These are phyloP conservation scores for Brachirus orientalis DNA, from an alignment of 2,113 vertebrate genomes.

Conservation along the genomic window DNA sequence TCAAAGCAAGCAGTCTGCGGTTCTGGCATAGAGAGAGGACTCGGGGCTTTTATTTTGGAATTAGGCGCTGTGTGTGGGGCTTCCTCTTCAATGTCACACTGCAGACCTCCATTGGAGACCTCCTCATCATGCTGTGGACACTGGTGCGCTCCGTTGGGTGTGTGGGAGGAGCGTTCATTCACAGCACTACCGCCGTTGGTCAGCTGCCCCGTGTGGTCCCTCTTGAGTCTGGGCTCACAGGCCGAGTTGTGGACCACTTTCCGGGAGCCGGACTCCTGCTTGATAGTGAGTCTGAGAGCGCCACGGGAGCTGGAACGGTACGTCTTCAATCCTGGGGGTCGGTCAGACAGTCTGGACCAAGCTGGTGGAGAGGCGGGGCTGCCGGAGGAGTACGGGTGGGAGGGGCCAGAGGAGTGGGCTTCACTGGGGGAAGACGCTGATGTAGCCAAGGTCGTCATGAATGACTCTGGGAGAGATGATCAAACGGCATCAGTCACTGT, in stretches of 20 bases:
- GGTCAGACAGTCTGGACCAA: conserved; percentile 78
- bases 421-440: conserved; percentile 58
- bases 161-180: conserved; percentile 36
- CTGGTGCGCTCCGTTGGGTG: conserved; percentile 35
- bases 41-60: conserved; percentile 47
- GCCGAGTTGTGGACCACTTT: conserved; percentile 83
- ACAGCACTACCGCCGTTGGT: conserved; percentile 66
- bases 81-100: conserved; percentile 16
- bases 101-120: conserved; percentile 47
- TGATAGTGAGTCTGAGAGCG: conserved; percentile 84
- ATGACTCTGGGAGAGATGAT: conserved; percentile 71
- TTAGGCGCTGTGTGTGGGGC: conserved; percentile 6
- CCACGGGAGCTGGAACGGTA: conserved; percentile 83
- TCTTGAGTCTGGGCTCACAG: conserved; percentile 70
- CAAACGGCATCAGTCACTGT: too few relatives aligned
- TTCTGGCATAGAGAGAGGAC: conserved; percentile 34
- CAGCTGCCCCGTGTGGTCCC: conserved; percentile 74
- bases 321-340: conserved; percentile 82
- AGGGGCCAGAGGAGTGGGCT: conserved; percentile 23
- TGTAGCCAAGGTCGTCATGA: conserved; percentile 66
- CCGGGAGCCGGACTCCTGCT: conserved; percentile 83
- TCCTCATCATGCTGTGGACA: conserved; percentile 2
- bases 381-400: conserved; percentile 23
- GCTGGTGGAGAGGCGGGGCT: conserved; percentile 75
- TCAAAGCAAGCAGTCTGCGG: conserved; percentile 38